Evolutionary conservation across 1,140 invertebrate genomes (phyloP).

Genomic region (Cydia pomonella): DNA sequence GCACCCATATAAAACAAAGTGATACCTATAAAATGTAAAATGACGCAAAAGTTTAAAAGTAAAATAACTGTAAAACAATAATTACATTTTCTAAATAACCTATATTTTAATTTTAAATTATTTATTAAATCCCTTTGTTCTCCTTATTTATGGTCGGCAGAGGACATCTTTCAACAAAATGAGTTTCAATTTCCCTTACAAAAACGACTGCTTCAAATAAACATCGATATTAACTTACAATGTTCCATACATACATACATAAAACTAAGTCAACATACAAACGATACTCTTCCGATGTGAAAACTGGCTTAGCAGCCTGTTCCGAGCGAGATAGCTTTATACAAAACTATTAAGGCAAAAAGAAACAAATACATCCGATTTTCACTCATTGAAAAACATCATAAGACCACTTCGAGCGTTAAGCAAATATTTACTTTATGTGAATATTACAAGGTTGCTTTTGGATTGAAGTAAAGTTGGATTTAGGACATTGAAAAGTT

Average conservation of each 20-base stretch:
- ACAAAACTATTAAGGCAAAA: not conserved
- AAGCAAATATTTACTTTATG: constrained; percentile 15
- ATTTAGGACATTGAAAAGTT: constrained; percentile 44
- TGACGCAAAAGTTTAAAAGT: no score
- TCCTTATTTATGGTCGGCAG: no score
- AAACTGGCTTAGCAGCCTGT: constrained; percentile 62
- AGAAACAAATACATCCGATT: constrained; percentile 37
- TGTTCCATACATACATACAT: constrained; percentile 13
- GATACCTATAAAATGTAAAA: no score
- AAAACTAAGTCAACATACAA: not conserved
- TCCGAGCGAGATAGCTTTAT: constrained; percentile 37
- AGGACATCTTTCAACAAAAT: no score
- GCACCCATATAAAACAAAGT: no score
- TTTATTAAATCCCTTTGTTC: no score
- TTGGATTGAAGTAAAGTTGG: constrained; percentile 28
- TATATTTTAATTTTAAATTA: no score
- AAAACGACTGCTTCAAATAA: not conserved
- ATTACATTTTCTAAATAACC: no score
- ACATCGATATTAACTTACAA: constrained; percentile 10
- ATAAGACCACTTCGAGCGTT: not conserved
- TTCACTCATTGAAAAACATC: constrained; percentile 23
- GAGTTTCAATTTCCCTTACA: not conserved
- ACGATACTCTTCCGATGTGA: constrained; percentile 40
- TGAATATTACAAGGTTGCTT: not conserved
- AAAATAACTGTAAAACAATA: no score